A percentile compares a stretch with the other conserved stretches of the same genome.
phyloP scores from a whole-genome alignment of 2,113 vertebrate genomes.

The Apodemus speciosus region DNA sequence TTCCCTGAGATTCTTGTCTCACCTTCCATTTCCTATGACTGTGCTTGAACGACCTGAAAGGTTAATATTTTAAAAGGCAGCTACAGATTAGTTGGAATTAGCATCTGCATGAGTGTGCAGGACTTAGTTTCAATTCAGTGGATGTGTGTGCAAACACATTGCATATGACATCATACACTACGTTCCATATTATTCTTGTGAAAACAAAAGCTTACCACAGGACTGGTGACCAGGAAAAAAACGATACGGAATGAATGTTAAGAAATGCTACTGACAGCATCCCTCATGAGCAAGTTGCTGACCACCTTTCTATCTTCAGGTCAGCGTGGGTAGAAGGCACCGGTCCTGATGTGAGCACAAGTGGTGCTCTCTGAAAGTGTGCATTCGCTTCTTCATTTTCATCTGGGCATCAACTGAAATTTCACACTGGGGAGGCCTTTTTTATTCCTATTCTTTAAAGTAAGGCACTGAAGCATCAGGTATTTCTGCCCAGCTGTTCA shows the following conservation, averaged over 20 bases:
- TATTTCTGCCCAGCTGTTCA: not conserved
- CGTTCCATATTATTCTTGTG: not conserved
- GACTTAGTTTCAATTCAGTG: not conserved
- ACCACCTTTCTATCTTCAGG: not conserved
- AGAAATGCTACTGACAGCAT: not conserved
- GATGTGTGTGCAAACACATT: not conserved
- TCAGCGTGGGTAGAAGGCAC: not conserved
- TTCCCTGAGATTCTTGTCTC: not conserved
- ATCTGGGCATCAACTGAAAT: slow-evolving; percentile 38
- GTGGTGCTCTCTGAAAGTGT: not conserved
- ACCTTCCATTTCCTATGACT: not conserved
- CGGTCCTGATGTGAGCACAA: not conserved
- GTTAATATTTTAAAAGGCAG: not conserved
- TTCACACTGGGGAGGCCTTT: not conserved
- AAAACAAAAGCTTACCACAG: not conserved
- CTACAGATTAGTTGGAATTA: not conserved
- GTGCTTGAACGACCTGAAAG: not conserved
- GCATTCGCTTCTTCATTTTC: not conserved
- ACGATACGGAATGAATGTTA: not conserved
- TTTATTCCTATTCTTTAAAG: slow-evolving; percentile 27
- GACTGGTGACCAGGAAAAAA: not conserved
- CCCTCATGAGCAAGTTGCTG: not conserved
- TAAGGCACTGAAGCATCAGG: not conserved
- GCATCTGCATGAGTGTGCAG: not conserved
- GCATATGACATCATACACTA: not conserved